Evolutionary conservation across 2,113 vertebrate species (phyloP).

Genomic region (Tachysurus vachellii): DNA sequence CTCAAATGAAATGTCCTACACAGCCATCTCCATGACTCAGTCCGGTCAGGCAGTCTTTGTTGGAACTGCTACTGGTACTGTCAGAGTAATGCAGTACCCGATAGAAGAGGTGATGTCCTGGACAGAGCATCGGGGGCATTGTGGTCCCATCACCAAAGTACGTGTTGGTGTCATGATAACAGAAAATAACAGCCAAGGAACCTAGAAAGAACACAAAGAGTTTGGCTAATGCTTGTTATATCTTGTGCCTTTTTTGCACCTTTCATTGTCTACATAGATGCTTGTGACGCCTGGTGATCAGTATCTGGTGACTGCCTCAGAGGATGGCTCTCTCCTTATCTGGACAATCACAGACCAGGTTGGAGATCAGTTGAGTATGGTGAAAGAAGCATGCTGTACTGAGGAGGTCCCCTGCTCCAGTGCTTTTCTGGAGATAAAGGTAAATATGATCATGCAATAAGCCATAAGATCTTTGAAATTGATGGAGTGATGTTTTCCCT

Average conservation of each 20-base stretch:
- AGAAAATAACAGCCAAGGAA: neutral
- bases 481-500: neutral
- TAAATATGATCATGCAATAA: neutral
- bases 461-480: neutral
- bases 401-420: neutral
- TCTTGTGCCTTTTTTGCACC: neutral
- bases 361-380: neutral
- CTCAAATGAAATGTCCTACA: neutral
- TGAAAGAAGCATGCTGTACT: neutral
- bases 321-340: neutral
- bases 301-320: neutral
- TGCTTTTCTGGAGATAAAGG: too few species aligned
- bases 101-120: neutral
- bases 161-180: neutral
- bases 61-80: neutral
- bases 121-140: slow-evolving; percentile 2
- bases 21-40: slow-evolving; percentile 11
- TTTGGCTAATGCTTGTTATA: neutral
- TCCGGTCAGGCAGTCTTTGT: neutral
- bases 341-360: neutral
- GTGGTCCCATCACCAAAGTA: slow-evolving; percentile 3
- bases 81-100: neutral
- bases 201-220: neutral
- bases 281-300: neutral
- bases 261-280: neutral